phyloP scores from a whole-genome alignment of 2,797 vertebrate species.

The Halcyon smyrnensis region DNA sequence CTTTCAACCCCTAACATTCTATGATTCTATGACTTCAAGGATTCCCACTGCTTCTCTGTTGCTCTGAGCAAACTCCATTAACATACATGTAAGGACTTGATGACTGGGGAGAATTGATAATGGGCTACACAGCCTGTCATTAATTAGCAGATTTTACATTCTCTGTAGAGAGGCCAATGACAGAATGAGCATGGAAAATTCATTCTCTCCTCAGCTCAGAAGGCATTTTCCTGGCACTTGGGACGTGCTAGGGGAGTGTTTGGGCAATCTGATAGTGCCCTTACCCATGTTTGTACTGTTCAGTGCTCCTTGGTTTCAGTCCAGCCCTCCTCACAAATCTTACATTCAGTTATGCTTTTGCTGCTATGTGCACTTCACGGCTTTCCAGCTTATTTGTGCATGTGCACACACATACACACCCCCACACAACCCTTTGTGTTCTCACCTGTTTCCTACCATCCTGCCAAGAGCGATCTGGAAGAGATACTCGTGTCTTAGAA shows the following conservation, averaged over 20 bases:
- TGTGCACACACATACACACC: too few species aligned
- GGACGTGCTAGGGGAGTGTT: neutral
- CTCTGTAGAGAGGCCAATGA: neutral
- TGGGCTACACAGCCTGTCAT: neutral
- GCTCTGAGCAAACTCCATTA: neutral
- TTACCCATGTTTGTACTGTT: neutral
- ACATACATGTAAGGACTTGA: neutral
- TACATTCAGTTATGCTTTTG: neutral
- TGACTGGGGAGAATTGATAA: neutral
- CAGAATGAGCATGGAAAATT: neutral
- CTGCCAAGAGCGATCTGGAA: neutral
- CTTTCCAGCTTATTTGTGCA: neutral
- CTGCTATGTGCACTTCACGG: fast-evolving
- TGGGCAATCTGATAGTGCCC: neutral
- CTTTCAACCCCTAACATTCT: too few species aligned
- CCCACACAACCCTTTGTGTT: fast-evolving
- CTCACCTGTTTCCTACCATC: neutral
- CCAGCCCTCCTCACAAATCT: neutral
- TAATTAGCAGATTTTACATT: neutral
- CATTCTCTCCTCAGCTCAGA: neutral
- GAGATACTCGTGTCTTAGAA: neutral
- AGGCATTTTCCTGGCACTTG: neutral
- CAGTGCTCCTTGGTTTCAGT: neutral
- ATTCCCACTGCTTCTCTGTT: neutral
- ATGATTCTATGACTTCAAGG: neutral